Evolutionary conservation across 2,113 vertebrate species (phyloP).

Genomic region (Orientallactaga bullata): DNA sequence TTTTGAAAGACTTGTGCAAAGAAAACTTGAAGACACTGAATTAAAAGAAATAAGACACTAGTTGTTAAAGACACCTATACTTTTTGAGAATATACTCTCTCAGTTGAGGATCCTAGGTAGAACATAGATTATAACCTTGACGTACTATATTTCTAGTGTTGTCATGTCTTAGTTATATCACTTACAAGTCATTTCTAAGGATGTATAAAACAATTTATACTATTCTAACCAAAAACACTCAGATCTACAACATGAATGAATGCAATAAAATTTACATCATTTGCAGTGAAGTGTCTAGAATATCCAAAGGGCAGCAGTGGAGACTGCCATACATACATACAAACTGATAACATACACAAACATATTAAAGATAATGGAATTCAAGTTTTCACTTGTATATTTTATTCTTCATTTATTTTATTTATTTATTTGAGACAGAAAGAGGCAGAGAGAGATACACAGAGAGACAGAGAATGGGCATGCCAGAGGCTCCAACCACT

Average conservation of each 20-base stretch:
- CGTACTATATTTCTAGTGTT: neutral
- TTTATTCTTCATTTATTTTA: too few relatives aligned
- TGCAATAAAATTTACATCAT: neutral
- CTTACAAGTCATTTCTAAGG: constrained; percentile 12
- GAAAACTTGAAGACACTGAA: too few relatives aligned
- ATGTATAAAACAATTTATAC: neutral
- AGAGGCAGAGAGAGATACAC: too few relatives aligned
- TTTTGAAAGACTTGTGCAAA: too few relatives aligned
- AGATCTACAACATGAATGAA: neutral
- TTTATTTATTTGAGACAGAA: too few relatives aligned
- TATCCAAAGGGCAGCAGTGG: neutral
- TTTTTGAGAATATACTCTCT: neutral
- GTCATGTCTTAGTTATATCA: neutral
- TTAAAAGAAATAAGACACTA: too few relatives aligned
- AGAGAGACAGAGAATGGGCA: too few relatives aligned
- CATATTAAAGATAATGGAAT: neutral
- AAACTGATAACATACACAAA: neutral
- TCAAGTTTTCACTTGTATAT: neutral
- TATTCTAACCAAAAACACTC: neutral
- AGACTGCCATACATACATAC: neutral
- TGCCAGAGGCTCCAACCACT: too few relatives aligned
- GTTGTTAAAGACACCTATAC: too few relatives aligned
- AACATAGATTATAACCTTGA: neutral
- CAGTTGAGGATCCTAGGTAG: neutral
- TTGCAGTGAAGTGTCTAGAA: too few relatives aligned